A percentile compares a stretch with the other conserved stretches of the same genome.
Conservation (phyloP, 2,797 vertebrate species). For the Galaxias olidus region DNA sequence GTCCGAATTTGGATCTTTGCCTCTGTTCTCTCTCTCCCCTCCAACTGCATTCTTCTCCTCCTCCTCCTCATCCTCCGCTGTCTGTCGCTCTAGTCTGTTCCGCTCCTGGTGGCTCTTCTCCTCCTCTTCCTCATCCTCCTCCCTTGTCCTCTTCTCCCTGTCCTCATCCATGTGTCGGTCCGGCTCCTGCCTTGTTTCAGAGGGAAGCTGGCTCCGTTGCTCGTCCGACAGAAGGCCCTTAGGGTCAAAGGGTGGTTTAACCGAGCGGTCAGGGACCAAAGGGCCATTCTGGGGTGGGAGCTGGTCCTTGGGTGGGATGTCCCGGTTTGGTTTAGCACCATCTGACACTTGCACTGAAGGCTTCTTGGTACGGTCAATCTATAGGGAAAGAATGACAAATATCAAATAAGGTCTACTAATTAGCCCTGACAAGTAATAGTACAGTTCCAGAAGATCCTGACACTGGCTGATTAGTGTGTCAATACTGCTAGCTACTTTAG, state of each 20-base stretch:
- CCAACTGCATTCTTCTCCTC: constrained; percentile 68
- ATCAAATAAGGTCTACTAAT: neutral
- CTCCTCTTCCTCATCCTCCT: constrained; percentile 73
- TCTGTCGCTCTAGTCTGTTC: constrained; percentile 71
- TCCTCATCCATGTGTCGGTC: constrained; percentile 29
- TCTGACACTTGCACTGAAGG: constrained; percentile 75
- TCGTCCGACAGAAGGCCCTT: constrained; percentile 74
- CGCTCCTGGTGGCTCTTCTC: constrained; percentile 72
- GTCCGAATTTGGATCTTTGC: constrained; percentile 67
- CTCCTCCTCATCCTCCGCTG: constrained; percentile 57
- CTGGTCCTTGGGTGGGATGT: constrained; percentile 65
- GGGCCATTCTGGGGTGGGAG: constrained; percentile 72
- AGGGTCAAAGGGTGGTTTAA: constrained; percentile 73
- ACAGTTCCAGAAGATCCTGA: no score
- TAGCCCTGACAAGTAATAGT: no score
- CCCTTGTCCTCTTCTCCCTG: constrained; percentile 46
- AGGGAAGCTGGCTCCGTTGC: constrained; percentile 79
- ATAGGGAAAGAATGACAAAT: constrained; percentile 11
- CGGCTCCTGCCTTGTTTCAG: constrained; percentile 46
- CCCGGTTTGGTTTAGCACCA: constrained; percentile 64
- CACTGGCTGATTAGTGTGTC: no score
- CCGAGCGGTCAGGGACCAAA: constrained; percentile 83
- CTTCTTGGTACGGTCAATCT: constrained; percentile 96
- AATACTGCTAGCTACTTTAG: no score
- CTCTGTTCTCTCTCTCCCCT: constrained; percentile 69